These are phyloP conservation scores for Arvicanthis niloticus DNA, from an alignment of 2,113 vertebrate genomes.

Conservation along the genomic window DNA sequence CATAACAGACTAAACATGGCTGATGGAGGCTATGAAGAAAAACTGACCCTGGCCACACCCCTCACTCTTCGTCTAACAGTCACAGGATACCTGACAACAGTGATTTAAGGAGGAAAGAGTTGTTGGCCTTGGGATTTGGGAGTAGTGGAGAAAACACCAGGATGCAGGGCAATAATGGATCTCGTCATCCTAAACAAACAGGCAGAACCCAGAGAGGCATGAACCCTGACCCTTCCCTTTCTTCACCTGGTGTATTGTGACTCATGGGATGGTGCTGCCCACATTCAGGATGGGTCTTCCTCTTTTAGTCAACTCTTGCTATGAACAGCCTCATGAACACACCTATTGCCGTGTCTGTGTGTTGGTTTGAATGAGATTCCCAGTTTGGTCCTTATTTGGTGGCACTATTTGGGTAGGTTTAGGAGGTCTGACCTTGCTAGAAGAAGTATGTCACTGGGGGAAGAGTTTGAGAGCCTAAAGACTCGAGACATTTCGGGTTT, in stretches of 20 bases:
- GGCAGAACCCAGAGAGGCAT: no score
- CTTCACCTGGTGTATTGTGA: no score
- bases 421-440: neutral
- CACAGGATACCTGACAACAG: neutral
- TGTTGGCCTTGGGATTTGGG: neutral
- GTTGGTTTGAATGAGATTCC: neutral
- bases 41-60: rapidly evolving
- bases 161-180: neutral
- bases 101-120: neutral
- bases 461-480: no score
- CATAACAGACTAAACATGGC: neutral
- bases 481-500: neutral
- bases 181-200: neutral
- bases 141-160: neutral
- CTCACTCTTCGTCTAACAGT: no score
- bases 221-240: rapidly evolving
- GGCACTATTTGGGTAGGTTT: neutral
- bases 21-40: neutral
- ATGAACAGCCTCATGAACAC: neutral
- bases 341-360: neutral
- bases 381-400: neutral
- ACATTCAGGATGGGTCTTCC: no score
- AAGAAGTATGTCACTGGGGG: neutral
- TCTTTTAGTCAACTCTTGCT: neutral
- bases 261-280: neutral